Percentiles rank a stretch among this genome's conserved stretches.
phyloP scores from a whole-genome alignment of 2,797 vertebrate species.

The Hippoglossus hippoglossus region DNA sequence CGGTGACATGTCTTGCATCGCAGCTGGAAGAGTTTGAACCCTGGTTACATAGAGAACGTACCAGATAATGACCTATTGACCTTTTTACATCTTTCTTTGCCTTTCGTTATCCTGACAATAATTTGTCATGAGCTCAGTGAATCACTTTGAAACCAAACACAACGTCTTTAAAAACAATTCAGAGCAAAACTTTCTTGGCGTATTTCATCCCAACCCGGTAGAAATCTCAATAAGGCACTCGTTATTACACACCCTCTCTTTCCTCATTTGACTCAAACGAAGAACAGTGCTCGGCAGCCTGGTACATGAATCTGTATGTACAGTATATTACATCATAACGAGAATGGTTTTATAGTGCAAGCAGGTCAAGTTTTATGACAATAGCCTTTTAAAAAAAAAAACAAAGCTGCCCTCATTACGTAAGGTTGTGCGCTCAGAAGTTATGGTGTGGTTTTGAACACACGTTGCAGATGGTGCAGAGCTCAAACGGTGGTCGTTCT shows the following conservation, averaged over 20 bases:
- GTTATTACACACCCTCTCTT: constrained; percentile 20
- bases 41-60: neutral
- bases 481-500: constrained; percentile 49
- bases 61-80: neutral
- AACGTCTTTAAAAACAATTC: constrained; percentile 18
- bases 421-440: constrained; percentile 48
- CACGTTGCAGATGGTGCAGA: constrained; percentile 54
- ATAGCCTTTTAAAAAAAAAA: constrained; percentile 52
- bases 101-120: neutral
- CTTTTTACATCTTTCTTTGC: neutral
- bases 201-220: constrained; percentile 44
- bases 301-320: constrained; percentile 32
- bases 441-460: constrained; percentile 36
- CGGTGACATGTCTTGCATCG: constrained; percentile 32
- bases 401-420: constrained; percentile 54
- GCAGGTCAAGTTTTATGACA: constrained; percentile 46
- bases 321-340: constrained; percentile 48
- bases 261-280: constrained; percentile 4
- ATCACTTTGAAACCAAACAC: constrained; percentile 5
- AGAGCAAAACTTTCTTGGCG: constrained; percentile 53
- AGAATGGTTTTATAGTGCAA: constrained; percentile 56
- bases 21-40: constrained; percentile 9
- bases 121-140: constrained; percentile 22
- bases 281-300: constrained; percentile 27
- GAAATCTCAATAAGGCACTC: constrained; percentile 80